These are phyloP conservation scores for Achroia grisella DNA, from an alignment of 1,140 invertebrate genomes.

Conservation along the genomic window DNA sequence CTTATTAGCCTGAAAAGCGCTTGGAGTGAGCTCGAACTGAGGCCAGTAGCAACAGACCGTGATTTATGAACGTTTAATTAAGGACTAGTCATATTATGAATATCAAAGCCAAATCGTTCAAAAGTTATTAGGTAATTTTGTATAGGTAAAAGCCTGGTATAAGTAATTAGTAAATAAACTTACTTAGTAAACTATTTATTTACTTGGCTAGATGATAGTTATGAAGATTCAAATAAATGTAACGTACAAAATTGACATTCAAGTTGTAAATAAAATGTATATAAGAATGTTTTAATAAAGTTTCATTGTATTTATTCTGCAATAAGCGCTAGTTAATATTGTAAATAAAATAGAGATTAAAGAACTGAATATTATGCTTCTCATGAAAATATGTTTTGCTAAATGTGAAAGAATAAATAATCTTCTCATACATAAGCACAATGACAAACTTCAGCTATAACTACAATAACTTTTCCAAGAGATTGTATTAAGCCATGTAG, in stretches of 20 bases:
- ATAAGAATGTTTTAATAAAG: slow-evolving; percentile 45
- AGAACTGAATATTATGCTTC: slow-evolving; percentile 29
- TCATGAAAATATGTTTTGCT: slow-evolving; percentile 4
- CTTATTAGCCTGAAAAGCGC: no score
- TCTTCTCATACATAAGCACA: no score
- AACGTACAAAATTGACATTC: slow-evolving; percentile 62
- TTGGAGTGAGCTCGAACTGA: no score
- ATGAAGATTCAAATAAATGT: slow-evolving; percentile 17
- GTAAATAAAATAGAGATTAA: slow-evolving; percentile 43
- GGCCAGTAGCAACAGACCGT: no score
- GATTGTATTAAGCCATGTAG: not conserved
- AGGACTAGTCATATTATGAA: slow-evolving; percentile 17
- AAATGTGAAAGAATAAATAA: no score
- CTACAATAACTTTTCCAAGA: no score
- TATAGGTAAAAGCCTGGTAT: not conserved
- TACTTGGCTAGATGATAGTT: slow-evolving; percentile 3
- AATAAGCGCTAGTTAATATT: slow-evolving; percentile 42
- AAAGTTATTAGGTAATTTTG: slow-evolving; percentile 4
- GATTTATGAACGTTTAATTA: not conserved
- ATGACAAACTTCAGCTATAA: no score
- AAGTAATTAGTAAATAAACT: not conserved
- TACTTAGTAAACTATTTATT: slow-evolving; percentile 3
- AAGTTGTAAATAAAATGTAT: slow-evolving; percentile 58
- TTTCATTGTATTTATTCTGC: slow-evolving; percentile 50
- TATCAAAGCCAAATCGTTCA: slow-evolving; percentile 10